phyloP scores from a whole-genome alignment of 92 coral and sea anemone genomes.

The Pocillopora grandis region DNA sequence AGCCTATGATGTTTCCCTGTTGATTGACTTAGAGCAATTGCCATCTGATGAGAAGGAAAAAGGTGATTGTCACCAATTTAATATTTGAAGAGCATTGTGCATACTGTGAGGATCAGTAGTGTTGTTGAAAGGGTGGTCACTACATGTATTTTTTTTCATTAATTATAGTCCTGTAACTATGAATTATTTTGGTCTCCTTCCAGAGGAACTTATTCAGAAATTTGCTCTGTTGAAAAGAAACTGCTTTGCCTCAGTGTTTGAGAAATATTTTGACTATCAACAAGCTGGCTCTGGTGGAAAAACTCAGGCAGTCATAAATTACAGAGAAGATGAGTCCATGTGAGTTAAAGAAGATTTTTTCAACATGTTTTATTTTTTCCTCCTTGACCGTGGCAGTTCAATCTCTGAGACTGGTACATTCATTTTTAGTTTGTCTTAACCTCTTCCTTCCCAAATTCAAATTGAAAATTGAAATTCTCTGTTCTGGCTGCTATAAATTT shows the following conservation, averaged over 20 bases:
- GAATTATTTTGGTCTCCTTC: not conserved
- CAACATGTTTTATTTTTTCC: not conserved
- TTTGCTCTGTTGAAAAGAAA: conserved; percentile 88
- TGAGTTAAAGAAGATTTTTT: conserved; percentile 35
- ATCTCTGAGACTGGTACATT: no score
- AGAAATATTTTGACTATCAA: conserved; percentile 93
- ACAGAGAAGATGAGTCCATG: conserved; percentile 96
- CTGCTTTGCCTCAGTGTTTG: conserved; percentile 99
- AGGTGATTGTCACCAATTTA: conserved; percentile 28
- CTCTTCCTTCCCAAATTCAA: no score
- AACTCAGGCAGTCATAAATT: conserved; percentile 90
- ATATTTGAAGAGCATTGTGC: not conserved
- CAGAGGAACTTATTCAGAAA: conserved; percentile 85
- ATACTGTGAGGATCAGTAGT: not conserved
- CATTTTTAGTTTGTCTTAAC: no score
- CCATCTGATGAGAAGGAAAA: conserved; percentile 75
- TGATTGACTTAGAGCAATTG: conserved; percentile 85
- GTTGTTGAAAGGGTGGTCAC: not conserved
- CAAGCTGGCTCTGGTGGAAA: conserved; percentile 88
- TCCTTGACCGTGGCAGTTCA: not conserved
- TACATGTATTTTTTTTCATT: not conserved
- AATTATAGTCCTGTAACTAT: not conserved
- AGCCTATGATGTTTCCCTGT: conserved; percentile 90
- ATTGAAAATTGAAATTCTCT: no score
- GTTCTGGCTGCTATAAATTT: no score